Conservation (phyloP, 2,113 vertebrate species). For the Lepus timidus region DNA sequence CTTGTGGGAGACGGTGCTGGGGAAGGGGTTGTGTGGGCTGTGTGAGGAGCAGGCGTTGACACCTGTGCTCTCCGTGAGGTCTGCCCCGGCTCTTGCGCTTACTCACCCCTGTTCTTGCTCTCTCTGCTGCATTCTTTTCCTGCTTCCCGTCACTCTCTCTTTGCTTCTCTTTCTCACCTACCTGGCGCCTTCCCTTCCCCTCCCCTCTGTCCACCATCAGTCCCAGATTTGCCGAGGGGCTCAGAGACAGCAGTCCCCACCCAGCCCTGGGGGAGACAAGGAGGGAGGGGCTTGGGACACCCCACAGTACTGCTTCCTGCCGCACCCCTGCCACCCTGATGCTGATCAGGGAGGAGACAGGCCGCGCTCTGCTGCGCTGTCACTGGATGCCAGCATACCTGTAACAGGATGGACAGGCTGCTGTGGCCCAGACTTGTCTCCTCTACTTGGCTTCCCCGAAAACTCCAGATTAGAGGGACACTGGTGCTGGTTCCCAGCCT, state of each 20-base stretch:
- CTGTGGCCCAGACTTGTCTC: not conserved
- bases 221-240: not conserved
- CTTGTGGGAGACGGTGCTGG: not conserved
- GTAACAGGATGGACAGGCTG: not conserved
- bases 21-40: not conserved
- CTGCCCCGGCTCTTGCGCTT: not conserved
- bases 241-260: not conserved
- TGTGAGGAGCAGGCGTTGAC: not conserved
- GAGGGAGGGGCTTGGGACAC: not conserved
- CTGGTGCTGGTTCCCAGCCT: not conserved
- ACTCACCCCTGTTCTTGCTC: not conserved
- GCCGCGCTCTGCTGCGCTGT: not conserved
- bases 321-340: accelerated
- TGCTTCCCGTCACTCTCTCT: not conserved
- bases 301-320: not conserved
- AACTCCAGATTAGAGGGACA: constrained; percentile 16
- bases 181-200: too few species aligned
- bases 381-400: not conserved
- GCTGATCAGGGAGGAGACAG: not conserved
- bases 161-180: not conserved
- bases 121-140: not conserved
- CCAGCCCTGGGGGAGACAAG: not conserved
- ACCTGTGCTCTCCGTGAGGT: not conserved
- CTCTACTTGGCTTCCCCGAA: constrained; percentile 35
- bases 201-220: not conserved